These are phyloP conservation scores for Chelidonichthys spinosus DNA, from an alignment of 2,797 vertebrate genomes.

Conservation along the genomic window DNA sequence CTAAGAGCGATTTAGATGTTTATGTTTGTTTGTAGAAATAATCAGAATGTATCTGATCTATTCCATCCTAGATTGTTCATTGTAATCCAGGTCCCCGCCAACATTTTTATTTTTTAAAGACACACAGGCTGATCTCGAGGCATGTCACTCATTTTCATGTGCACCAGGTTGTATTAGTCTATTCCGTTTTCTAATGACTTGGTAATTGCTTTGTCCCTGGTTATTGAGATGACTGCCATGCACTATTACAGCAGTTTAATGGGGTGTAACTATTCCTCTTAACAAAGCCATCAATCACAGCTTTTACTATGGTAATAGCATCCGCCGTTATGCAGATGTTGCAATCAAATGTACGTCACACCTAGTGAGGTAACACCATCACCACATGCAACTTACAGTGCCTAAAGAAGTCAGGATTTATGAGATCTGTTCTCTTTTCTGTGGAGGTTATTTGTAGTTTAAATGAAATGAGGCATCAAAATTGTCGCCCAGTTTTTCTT, in stretches of 20 bases:
- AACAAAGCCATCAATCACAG: conserved; percentile 83
- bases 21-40: conserved; percentile 18
- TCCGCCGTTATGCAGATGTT: conserved; percentile 65
- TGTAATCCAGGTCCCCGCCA: not conserved
- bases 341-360: conserved; percentile 56
- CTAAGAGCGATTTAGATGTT: conserved; percentile 1
- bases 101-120: conserved; percentile 10
- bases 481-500: conserved; percentile 10
- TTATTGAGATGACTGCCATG: conserved; percentile 83
- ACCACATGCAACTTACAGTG: conserved; percentile 3
- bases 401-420: conserved; percentile 19
- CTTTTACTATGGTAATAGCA: conserved; percentile 72
- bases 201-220: conserved; percentile 81
- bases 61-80: conserved; percentile 4
- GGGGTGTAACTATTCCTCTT: conserved; percentile 79
- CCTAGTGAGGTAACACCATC: conserved; percentile 21
- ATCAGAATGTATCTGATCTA: conserved; percentile 10
- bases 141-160: conserved; percentile 64
- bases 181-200: conserved; percentile 78
- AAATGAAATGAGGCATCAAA: conserved; percentile 57
- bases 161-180: conserved; percentile 75
- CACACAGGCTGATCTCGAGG: conserved; percentile 31
- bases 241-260: conserved; percentile 83
- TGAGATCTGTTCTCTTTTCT: conserved; percentile 31
- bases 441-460: conserved; percentile 57